These are phyloP conservation scores for Mormyrus proboscirostris DNA, from an alignment of 2,797 vertebrate genomes.

Conservation along the genomic window DNA sequence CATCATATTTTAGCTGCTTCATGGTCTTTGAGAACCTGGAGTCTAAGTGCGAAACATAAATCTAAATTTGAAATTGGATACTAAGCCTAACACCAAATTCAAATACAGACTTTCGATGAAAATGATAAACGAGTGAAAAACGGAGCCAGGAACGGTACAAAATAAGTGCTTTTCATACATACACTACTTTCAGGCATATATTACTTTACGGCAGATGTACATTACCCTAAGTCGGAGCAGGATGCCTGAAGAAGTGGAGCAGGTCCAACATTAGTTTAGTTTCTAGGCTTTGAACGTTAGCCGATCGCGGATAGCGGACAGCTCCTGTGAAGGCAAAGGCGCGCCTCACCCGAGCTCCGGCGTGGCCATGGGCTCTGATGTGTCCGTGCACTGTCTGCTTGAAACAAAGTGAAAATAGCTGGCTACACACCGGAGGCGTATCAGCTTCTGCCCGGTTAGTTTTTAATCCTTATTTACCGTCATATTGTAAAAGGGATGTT, in stretches of 20 bases:
- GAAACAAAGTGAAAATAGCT: background rate
- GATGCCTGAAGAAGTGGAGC: background rate
- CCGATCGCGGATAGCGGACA: background rate
- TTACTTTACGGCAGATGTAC: background rate
- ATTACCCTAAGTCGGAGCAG: background rate
- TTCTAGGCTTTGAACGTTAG: background rate
- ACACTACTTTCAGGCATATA: background rate
- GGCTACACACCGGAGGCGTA: background rate
- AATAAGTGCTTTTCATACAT: no score
- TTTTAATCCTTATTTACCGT: background rate
- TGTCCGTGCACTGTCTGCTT: background rate
- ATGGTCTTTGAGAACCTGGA: background rate
- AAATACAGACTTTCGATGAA: no score
- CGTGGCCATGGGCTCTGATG: background rate
- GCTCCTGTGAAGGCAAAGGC: background rate
- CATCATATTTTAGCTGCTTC: no score
- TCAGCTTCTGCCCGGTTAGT: background rate
- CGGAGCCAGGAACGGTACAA: no score
- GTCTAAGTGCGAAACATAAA: no score
- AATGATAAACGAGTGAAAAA: no score
- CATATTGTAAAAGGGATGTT: background rate
- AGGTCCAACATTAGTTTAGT: background rate
- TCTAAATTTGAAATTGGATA: no score
- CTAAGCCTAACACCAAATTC: no score
- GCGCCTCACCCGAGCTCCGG: background rate